phyloP scores from a whole-genome alignment of 2,797 vertebrate species.

The Momotus momota region DNA sequence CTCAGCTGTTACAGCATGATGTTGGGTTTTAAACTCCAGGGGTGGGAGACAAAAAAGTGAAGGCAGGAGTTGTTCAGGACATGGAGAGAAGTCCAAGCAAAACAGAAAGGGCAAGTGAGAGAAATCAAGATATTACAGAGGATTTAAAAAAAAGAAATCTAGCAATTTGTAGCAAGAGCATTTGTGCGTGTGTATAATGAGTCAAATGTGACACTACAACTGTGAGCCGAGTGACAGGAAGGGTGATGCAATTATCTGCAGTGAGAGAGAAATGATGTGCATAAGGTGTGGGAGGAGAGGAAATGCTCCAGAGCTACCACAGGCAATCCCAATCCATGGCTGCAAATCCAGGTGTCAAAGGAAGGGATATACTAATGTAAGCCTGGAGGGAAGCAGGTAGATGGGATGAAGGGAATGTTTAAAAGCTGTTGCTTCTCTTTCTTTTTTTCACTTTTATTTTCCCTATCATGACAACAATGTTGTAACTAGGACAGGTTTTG shows the following conservation, averaged over 20 bases:
- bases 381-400: not conserved
- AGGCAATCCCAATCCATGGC: not conserved
- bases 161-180: not conserved
- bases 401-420: not conserved
- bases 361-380: not conserved
- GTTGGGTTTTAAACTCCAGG: not conserved
- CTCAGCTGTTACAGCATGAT: not conserved
- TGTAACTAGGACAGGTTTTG: conserved; percentile 62
- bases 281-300: conserved; percentile 60
- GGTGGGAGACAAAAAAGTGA: not conserved
- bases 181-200: conserved; percentile 37
- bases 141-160: not conserved
- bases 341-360: conserved; percentile 9
- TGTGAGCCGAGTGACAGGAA: conserved; percentile 44
- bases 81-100: not conserved
- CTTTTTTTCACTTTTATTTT: not conserved
- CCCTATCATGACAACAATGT: not conserved
- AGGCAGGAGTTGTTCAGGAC: not conserved
- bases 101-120: not conserved
- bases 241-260: conserved; percentile 72
- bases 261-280: conserved; percentile 57
- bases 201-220: conserved; percentile 65
- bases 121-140: not conserved
- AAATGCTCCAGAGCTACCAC: conserved; percentile 8
- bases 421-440: not conserved